phyloP scores from a whole-genome alignment of 1,140 invertebrate species.

The Drosophila erecta region DNA sequence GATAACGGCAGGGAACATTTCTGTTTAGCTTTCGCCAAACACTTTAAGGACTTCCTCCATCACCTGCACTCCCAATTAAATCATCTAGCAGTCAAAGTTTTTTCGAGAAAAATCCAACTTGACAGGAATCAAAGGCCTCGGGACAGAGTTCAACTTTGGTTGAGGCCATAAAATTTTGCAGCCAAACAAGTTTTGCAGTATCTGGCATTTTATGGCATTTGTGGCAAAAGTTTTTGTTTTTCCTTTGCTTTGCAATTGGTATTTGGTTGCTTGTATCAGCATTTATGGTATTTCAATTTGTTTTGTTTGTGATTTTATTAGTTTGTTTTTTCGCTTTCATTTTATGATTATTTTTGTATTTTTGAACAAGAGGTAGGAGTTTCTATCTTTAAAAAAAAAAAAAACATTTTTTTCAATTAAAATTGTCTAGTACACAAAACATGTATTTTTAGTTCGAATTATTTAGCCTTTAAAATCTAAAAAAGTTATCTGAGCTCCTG shows the following conservation, averaged over 20 bases:
- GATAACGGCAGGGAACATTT: constrained; percentile 9
- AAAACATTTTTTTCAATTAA: background rate
- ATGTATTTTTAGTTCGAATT: background rate
- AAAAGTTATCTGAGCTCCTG: background rate
- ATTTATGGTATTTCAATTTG: constrained; percentile 64
- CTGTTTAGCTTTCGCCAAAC: constrained; percentile 7
- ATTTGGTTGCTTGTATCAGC: constrained; percentile 27
- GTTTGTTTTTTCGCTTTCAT: constrained; percentile 30
- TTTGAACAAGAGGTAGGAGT: background rate
- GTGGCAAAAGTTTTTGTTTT: constrained; percentile 30
- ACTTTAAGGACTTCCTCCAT: constrained; percentile 31
- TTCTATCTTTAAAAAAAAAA: no score
- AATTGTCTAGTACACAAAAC: background rate
- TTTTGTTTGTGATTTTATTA: constrained; percentile 31
- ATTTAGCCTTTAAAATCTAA: constrained; percentile 3
- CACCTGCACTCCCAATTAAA: constrained; percentile 47
- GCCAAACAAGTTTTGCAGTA: constrained; percentile 41
- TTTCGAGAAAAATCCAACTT: constrained; percentile 1
- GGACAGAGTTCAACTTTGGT: background rate
- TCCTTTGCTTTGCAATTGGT: constrained; percentile 1
- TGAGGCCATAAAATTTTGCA: constrained; percentile 46
- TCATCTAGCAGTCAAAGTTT: constrained; percentile 29
- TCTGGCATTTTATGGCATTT: constrained; percentile 62
- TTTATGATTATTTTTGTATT: constrained; percentile 13
- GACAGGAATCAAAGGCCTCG: constrained; percentile 22